Base-by-base conservation (phyloP, 1,140 invertebrate species). In the Oreohelix idahoensis region DNA sequence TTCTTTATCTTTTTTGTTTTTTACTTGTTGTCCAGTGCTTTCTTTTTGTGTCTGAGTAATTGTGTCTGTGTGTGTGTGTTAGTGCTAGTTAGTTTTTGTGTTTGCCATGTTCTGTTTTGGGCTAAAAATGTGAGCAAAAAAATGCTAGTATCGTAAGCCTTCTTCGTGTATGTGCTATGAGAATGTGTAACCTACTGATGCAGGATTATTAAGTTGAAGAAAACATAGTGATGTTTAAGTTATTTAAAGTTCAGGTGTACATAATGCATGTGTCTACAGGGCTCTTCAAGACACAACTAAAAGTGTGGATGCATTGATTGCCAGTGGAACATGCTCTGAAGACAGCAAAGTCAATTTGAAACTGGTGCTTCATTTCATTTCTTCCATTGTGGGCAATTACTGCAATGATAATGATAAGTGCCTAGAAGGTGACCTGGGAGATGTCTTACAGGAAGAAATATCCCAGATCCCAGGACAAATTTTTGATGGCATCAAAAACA, bases 381-480 rank as follows among this genome's bases (percentile, higher is more conserved):
- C 42, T 35, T 10, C 32, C 49, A 75, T 85, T 49, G 49, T 51
- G 26, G 29, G 45, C 17, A 71, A 66, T 38, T 36, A 69, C 74
- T 85, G 80, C 51, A 38, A 70, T 29, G 74, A 77, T 15, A n/a
- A n/a, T n/a, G 76, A 66, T n/a, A 35, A 79, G 26, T 85, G 80
- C 49, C 26, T 23, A 58, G 53, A 58, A n/a, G 23, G 10, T 2
- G 4, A 23, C 20, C 53, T 23, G 53, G 26, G 2, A 4, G 53
- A 58, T 58, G 5, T 8, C 42, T 45, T 58, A 15, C 2, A 5
- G 5, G 53, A 58, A n/a, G 5, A 45, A 58, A 58, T 15, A 20
- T 20, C 5, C 20, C 23, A 15, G 17, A 15, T 5, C 53, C 23
- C 79, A 45, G 79, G 79, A 36, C 23, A 79, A 20, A 80, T 80